Evolutionary conservation across 2,797 vertebrate genomes (phyloP).

Genomic region (Neoniphon sammara): DNA sequence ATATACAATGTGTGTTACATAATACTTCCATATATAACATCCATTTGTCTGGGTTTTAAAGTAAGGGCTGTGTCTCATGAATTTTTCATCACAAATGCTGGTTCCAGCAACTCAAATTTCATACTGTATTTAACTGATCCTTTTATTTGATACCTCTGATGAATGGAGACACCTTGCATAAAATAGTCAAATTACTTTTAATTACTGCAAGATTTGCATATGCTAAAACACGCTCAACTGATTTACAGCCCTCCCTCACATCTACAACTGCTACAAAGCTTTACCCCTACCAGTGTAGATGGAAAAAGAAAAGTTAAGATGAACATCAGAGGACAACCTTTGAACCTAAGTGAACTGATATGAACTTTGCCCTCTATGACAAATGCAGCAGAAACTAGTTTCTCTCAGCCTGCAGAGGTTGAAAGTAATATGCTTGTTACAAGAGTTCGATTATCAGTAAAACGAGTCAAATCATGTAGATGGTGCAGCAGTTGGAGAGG

Average conservation of each 20-base stretch:
- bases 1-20: no score
- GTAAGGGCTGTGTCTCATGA: neutral
- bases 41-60: neutral
- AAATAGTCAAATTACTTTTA: no score
- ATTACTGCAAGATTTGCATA: no score
- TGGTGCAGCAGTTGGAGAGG: neutral
- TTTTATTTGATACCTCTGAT: no score
- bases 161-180: no score
- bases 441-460: neutral
- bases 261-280: neutral
- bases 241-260: neutral
- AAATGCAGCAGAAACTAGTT: neutral
- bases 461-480: neutral
- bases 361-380: neutral
- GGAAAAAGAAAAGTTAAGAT: neutral
- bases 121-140: no score
- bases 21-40: no score
- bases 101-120: no score
- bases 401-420: neutral
- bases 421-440: neutral
- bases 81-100: neutral
- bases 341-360: conserved; percentile 6
- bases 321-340: conserved; percentile 4
- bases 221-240: no score
- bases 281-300: neutral